Conservation (phyloP, 2,888 invertebrate genomes). For the Scaptomyza cyrtandrae region DNA sequence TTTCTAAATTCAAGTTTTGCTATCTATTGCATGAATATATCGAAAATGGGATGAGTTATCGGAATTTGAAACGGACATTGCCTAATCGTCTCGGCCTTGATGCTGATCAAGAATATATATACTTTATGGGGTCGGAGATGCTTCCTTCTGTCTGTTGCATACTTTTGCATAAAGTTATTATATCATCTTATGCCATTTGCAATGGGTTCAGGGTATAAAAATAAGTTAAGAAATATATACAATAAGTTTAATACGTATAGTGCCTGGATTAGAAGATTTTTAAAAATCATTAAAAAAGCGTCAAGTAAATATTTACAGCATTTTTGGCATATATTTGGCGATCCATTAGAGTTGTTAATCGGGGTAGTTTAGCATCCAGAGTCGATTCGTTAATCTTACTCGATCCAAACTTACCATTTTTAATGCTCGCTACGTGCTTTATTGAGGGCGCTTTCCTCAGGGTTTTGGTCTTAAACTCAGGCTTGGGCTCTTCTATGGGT, state of each 20-base stretch:
- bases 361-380: constrained; percentile 55
- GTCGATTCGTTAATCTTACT: constrained; percentile 20
- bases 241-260: constrained; percentile 3
- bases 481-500: constrained; percentile 81
- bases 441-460: constrained; percentile 82
- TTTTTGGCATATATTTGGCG: constrained; percentile 30
- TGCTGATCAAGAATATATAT: no score
- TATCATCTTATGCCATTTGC: no score
- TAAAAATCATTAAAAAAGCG: constrained; percentile 60
- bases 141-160: no score
- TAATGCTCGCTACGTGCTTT: constrained; percentile 81
- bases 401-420: constrained; percentile 79
- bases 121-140: no score
- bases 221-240: background rate
- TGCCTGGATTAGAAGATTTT: constrained; percentile 23
- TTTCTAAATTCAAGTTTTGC: no score
- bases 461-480: constrained; percentile 84
- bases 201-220: no score
- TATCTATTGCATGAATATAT: no score
- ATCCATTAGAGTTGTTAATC: constrained; percentile 72
- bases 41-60: no score
- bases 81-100: no score
- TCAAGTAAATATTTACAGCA: constrained; percentile 64
- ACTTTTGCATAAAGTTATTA: no score
- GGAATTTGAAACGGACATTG: no score